Conservation (phyloP, 2,888 invertebrate genomes). For the Alentia gelatinosa region DNA sequence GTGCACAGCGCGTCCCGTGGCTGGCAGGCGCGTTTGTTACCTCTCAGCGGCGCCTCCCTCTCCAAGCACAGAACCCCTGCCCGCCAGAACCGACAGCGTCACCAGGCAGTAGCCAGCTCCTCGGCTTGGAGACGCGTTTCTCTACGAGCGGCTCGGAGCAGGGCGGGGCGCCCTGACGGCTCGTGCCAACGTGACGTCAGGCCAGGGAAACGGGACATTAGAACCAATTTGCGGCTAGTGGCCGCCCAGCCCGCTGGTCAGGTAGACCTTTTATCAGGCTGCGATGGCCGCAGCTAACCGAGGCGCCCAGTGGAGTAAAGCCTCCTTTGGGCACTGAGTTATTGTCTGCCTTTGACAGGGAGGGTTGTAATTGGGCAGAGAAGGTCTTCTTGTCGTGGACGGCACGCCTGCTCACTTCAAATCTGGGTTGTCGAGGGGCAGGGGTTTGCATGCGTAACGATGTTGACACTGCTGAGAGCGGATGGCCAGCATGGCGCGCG, state of each 20-base stretch:
- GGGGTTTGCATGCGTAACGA: conserved; percentile 9
- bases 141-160: not conserved
- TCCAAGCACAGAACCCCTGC: not conserved
- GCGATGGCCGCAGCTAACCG: not conserved
- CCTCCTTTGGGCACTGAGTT: conserved; percentile 1
- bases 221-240: not conserved
- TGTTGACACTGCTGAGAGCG: not conserved
- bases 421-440: not conserved
- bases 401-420: not conserved
- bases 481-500: not conserved
- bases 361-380: not conserved
- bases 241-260: not conserved
- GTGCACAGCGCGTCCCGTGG: not conserved
- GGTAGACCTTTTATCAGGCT: conserved; percentile 1
- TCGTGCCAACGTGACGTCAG: not conserved
- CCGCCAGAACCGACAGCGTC: not conserved
- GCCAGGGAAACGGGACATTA: not conserved
- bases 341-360: not conserved
- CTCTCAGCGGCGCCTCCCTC: not conserved
- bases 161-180: not conserved
- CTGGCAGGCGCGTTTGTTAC: not conserved
- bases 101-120: not conserved
- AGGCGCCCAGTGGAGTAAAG: conserved; percentile 3
- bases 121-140: not conserved
- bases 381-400: not conserved